A percentile compares a stretch with the other conserved stretches of the same genome.
These are phyloP conservation scores for Melikaiella ostensackeni DNA, from an alignment of 2,888 invertebrate genomes.

Conservation along the genomic window DNA sequence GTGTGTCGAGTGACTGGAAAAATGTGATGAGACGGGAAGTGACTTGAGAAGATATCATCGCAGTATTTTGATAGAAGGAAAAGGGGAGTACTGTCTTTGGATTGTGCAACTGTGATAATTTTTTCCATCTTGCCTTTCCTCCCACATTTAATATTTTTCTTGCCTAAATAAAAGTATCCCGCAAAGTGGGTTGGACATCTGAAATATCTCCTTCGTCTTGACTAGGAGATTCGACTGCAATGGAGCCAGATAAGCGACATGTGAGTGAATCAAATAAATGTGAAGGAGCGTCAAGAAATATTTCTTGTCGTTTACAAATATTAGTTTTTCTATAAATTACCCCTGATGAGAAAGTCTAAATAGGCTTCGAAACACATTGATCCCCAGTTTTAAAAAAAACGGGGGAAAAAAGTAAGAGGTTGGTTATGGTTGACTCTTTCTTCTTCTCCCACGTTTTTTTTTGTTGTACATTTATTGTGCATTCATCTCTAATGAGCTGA, in stretches of 20 bases:
- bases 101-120: constrained; percentile 22
- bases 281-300: background rate
- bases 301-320: constrained; percentile 1
- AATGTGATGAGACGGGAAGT: constrained; percentile 1
- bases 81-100: constrained; percentile 16
- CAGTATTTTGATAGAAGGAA: constrained; percentile 9
- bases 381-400: no score
- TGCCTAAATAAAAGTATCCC: constrained; percentile 25
- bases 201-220: constrained; percentile 5
- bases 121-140: background rate
- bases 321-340: no score
- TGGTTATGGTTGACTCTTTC: no score
- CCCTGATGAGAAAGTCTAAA: no score
- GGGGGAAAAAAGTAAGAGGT: no score
- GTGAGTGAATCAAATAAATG: background rate
- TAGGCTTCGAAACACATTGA: no score
- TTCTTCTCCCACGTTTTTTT: no score
- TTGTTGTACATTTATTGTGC: no score
- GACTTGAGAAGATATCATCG: constrained; percentile 28
- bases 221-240: background rate
- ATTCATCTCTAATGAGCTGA: no score
- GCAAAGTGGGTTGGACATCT: background rate
- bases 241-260: background rate
- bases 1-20: background rate
- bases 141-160: constrained; percentile 14